phyloP scores from a whole-genome alignment of 2,113 vertebrate genomes.

The Buteo buteo region DNA sequence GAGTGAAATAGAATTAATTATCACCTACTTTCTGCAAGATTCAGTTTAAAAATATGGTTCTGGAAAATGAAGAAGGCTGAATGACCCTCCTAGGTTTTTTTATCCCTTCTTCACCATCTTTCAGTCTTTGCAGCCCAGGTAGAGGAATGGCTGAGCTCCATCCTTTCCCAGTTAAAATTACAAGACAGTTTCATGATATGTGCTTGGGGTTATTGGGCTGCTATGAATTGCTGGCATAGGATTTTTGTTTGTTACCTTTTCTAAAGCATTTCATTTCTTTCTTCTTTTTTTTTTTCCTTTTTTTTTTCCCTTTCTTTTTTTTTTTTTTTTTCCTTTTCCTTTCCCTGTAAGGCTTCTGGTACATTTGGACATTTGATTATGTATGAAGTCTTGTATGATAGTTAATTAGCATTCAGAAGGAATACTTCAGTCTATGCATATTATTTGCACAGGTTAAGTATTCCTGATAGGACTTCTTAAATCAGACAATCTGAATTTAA shows the following conservation, averaged over 20 bases:
- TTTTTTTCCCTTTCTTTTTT: no score
- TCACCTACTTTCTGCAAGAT: not conserved
- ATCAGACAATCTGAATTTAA: slow-evolving; percentile 66
- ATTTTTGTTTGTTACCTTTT: not conserved
- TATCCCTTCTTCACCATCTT: not conserved
- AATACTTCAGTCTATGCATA: slow-evolving; percentile 36
- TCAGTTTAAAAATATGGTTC: not conserved
- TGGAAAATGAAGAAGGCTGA: not conserved
- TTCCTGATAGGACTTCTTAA: slow-evolving; percentile 68
- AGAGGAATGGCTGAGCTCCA: not conserved
- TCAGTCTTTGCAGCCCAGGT: not conserved
- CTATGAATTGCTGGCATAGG: not conserved
- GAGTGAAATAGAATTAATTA: not conserved
- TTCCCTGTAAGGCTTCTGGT: not conserved
- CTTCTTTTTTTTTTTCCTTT: not conserved
- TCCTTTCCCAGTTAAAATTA: not conserved
- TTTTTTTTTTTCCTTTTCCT: no score
- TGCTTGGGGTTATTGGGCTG: not conserved
- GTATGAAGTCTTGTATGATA: not conserved
- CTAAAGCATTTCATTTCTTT: not conserved
- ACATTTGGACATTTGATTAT: not conserved
- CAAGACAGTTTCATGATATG: not conserved
- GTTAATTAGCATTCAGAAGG: slow-evolving; percentile 56
- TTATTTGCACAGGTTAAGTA: slow-evolving; percentile 71
- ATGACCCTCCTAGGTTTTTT: not conserved